Conservation (phyloP, 2,888 invertebrate genomes). For the Mechanitis mazaeus region DNA sequence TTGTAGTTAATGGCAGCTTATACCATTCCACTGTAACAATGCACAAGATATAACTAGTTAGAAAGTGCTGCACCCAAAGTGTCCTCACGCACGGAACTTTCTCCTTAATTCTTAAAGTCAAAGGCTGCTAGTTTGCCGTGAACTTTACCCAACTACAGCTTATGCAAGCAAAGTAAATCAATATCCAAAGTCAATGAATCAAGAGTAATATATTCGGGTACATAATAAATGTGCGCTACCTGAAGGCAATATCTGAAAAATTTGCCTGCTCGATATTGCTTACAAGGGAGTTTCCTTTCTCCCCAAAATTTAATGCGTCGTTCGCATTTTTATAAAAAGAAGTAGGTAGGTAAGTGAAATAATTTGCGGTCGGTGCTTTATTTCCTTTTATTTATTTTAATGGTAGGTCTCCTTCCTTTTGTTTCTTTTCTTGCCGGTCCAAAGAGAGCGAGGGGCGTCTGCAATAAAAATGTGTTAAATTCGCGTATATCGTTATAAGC, state of each 20-base stretch:
- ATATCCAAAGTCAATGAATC: slow-evolving; percentile 77
- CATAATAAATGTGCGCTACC: slow-evolving; percentile 78
- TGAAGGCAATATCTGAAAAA: slow-evolving; percentile 78
- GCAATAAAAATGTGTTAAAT: slow-evolving; percentile 55
- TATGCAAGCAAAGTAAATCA: slow-evolving; percentile 76
- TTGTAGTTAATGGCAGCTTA: too few relatives aligned
- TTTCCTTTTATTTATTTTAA: slow-evolving; percentile 77
- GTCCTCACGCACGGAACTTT: slow-evolving; percentile 41
- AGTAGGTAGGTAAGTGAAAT: slow-evolving; percentile 76
- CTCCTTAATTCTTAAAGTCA: slow-evolving; percentile 55
- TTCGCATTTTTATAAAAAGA: slow-evolving; percentile 77
- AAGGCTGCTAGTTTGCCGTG: slow-evolving; percentile 50
- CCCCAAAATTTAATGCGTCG: slow-evolving; percentile 77
- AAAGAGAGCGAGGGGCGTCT: slow-evolving; percentile 53
- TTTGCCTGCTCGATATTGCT: slow-evolving; percentile 77
- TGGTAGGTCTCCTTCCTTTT: slow-evolving; percentile 71
- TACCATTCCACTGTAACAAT: too few relatives aligned
- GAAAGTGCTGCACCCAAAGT: slow-evolving; percentile 19
- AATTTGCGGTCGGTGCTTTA: slow-evolving; percentile 74
- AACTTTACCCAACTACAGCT: slow-evolving; percentile 65
- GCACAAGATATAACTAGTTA: slow-evolving; percentile 3
- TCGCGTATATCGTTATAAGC: slow-evolving; percentile 53
- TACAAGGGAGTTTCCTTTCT: slow-evolving; percentile 77
- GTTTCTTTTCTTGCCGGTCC: slow-evolving; percentile 58
- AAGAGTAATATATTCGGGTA: slow-evolving; percentile 78